Conservation (phyloP, 2,797 vertebrate genomes). For the Gallinago stenura region DNA sequence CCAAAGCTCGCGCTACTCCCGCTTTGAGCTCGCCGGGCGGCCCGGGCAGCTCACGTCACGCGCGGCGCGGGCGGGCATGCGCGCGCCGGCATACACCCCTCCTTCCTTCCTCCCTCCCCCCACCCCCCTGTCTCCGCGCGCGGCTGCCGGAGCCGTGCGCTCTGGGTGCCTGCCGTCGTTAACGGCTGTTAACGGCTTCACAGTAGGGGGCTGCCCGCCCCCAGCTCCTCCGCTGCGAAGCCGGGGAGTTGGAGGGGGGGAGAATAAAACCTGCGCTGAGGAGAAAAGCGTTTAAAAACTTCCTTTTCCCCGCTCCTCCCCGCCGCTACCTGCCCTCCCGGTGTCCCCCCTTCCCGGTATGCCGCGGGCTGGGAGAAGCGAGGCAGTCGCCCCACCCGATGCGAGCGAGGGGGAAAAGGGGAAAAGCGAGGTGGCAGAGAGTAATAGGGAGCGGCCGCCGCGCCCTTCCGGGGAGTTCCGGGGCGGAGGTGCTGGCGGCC, state of each 20-base stretch:
- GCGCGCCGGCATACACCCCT: not conserved
- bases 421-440: too few relatives aligned
- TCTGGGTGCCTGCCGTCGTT: rapidly evolving
- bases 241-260: too few relatives aligned
- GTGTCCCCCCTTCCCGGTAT: too few relatives aligned
- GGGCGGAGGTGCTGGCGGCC: not conserved
- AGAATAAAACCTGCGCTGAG: not conserved
- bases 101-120: too few relatives aligned
- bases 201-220: too few relatives aligned
- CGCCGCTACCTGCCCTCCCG: not conserved
- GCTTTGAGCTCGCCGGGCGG: not conserved
- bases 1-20: not conserved
- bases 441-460: not conserved
- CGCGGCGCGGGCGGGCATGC: not conserved
- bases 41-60: not conserved
- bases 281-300: not conserved
- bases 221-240: too few relatives aligned
- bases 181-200: too few relatives aligned
- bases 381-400: not conserved
- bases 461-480: not conserved
- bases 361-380: not conserved
- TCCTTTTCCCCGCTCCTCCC: too few relatives aligned
- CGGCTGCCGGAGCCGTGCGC: rapidly evolving
- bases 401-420: not conserved
- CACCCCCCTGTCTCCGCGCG: not conserved